Evolutionary conservation across 2,113 vertebrate species (phyloP).

Genomic region (Psettodes erumei): DNA sequence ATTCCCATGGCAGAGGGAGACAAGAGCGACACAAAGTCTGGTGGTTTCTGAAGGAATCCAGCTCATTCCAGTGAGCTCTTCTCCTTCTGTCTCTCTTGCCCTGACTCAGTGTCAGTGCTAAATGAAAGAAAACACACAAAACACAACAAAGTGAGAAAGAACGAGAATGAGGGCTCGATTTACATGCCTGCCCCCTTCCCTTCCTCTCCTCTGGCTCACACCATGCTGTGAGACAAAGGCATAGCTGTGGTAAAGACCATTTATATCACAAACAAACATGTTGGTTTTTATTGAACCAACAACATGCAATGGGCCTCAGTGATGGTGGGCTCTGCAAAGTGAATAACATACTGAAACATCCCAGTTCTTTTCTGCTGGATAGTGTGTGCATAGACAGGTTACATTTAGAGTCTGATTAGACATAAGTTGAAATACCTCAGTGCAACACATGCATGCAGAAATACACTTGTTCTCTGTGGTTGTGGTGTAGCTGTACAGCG

Average conservation of each 20-base stretch:
- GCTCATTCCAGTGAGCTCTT: slow-evolving; percentile 40
- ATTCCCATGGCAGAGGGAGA: slow-evolving; percentile 56
- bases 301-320: background rate
- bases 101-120: slow-evolving; percentile 31
- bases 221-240: slow-evolving; percentile 28
- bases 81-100: slow-evolving; percentile 26
- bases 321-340: background rate
- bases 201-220: slow-evolving; percentile 24
- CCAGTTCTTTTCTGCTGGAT: background rate
- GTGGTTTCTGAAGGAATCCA: slow-evolving; percentile 71
- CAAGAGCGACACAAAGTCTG: slow-evolving; percentile 69
- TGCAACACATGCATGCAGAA: background rate
- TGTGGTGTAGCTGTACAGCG: background rate
- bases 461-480: slow-evolving; percentile 1
- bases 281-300: slow-evolving; percentile 11
- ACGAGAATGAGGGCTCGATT: slow-evolving; percentile 7
- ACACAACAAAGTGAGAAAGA: slow-evolving; percentile 58
- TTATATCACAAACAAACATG: slow-evolving; percentile 35
- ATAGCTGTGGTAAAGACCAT: slow-evolving; percentile 49
- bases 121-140: slow-evolving; percentile 29
- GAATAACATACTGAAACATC: background rate
- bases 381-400: background rate
- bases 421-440: slow-evolving; percentile 12
- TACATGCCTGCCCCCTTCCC: background rate
- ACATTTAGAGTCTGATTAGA: too few relatives aligned